Evolutionary conservation across 2,888 invertebrate species (phyloP).

Genomic region (Argyresthia goedartella): DNA sequence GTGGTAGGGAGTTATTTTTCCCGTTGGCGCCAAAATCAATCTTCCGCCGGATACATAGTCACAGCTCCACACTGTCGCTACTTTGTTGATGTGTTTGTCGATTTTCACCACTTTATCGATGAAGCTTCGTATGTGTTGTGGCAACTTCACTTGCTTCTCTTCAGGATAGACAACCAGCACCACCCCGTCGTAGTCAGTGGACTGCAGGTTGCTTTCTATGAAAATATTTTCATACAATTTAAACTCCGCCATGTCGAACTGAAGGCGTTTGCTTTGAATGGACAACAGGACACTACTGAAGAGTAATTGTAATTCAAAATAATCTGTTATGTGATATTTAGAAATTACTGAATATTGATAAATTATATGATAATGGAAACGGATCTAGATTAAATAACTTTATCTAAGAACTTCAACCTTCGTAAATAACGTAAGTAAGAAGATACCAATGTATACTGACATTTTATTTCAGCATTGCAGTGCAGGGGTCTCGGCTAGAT

Average conservation of each 20-base stretch:
- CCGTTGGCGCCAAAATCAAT: constrained; percentile 81
- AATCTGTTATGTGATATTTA: too few relatives aligned
- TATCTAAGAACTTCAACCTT: too few relatives aligned
- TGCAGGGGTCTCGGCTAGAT: too few relatives aligned
- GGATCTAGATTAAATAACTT: too few relatives aligned
- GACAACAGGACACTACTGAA: too few relatives aligned
- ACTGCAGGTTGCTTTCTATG: constrained; percentile 51
- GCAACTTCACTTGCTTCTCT: constrained; percentile 50
- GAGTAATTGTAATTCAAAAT: too few relatives aligned
- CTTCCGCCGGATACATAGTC: constrained; percentile 74
- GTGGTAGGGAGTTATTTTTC: constrained; percentile 75
- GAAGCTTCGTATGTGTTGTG: constrained; percentile 45
- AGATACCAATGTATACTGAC: too few relatives aligned
- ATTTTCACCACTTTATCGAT: constrained; percentile 33
- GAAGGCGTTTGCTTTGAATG: too few relatives aligned
- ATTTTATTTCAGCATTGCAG: too few relatives aligned
- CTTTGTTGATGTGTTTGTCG: constrained; percentile 49
- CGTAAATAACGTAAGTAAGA: too few relatives aligned
- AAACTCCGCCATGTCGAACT: constrained; percentile 14
- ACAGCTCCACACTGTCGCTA: constrained; percentile 73
- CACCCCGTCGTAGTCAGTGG: constrained; percentile 73
- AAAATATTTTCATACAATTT: constrained; percentile 56
- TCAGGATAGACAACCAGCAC: constrained; percentile 70
- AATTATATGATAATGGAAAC: too few relatives aligned
- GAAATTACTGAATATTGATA: too few relatives aligned